A percentile compares a stretch with the other conserved stretches of the same genome.
These are phyloP conservation scores for Rhinoptilus africanus DNA, from an alignment of 2,113 vertebrate species.

Conservation along the genomic window DNA sequence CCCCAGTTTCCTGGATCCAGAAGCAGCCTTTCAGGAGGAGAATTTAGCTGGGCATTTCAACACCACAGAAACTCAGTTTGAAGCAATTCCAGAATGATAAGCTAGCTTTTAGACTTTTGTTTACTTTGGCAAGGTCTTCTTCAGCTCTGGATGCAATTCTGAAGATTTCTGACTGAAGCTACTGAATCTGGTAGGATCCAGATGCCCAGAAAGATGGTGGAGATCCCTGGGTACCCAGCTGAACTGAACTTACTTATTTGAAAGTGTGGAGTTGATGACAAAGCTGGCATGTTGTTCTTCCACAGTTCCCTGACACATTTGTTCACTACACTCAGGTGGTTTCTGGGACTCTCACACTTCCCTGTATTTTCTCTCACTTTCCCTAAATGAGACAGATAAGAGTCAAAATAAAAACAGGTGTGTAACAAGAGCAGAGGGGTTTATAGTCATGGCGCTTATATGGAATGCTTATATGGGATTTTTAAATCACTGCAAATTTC, in stretches of 20 bases:
- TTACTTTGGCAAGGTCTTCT: neutral
- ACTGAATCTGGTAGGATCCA: neutral
- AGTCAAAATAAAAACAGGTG: neutral
- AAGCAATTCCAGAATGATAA: neutral
- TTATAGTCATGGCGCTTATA: neutral
- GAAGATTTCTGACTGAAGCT: neutral
- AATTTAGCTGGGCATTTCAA: neutral
- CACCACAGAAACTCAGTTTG: neutral
- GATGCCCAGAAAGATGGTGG: neutral
- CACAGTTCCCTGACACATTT: neutral
- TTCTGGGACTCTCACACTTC: neutral
- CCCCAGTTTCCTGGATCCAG: neutral
- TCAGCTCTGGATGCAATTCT: neutral
- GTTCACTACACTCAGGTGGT: neutral
- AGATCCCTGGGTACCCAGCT: neutral
- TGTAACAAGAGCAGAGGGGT: neutral
- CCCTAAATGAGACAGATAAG: neutral
- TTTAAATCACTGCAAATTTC: neutral
- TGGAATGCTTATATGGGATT: neutral
- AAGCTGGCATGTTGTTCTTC: neutral
- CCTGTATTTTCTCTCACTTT: neutral
- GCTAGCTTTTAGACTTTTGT: neutral
- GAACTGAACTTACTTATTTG: neutral
- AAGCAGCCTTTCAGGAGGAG: neutral
- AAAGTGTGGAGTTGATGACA: neutral